Evolutionary conservation across 2,888 invertebrate genomes (phyloP), one percentile per base, ranked within the genome.

Genomic region (Trichopoda pennipes): DNA sequence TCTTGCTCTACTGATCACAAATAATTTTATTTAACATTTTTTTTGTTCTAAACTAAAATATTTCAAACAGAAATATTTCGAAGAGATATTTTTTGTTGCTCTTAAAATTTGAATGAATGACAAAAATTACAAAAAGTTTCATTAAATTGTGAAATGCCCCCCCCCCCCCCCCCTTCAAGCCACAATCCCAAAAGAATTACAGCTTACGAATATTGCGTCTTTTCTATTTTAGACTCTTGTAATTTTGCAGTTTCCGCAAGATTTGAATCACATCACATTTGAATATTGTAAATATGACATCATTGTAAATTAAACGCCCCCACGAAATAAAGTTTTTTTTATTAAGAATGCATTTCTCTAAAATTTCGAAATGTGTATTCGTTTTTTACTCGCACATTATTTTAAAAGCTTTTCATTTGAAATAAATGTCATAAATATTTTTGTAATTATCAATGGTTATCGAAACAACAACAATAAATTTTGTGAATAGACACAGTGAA

Each of bases 231-330:
- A 55, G 16, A 49, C 12, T 66, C 28, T 35, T 77, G 58, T 53
- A 64, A 69, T 64, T 74, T 23, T 42, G 16, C 35, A 19, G 75
- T 77, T 64, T 64, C 58, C 53, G 69, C 78, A 77, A 68, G 70
- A 47, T 74, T 70, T 35, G 12, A 76, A 60, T 72, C 68, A 76
- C 81, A 81, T 77, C 81, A n/a, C n/a, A 73, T 68, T 61, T 14
- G 28, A 64, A 66, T 78, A 66, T 49, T 78, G 81, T 78, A 82
- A 78, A 70, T 23, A 78, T 82, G 81, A 82, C 64, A 82, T 82
- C 81, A 82, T 64, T 78, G 23, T 42, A 68, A 68, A 70, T 47
- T 53, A n/a, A 49, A 77, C 77, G 56, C 81, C 81, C 49, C 68
- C 77, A 73, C 53, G 23, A 47, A 53, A 53, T 16, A 28, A 44